Evolutionary conservation across 1,140 invertebrate genomes (phyloP).

Genomic region (Calliphora vicina): DNA sequence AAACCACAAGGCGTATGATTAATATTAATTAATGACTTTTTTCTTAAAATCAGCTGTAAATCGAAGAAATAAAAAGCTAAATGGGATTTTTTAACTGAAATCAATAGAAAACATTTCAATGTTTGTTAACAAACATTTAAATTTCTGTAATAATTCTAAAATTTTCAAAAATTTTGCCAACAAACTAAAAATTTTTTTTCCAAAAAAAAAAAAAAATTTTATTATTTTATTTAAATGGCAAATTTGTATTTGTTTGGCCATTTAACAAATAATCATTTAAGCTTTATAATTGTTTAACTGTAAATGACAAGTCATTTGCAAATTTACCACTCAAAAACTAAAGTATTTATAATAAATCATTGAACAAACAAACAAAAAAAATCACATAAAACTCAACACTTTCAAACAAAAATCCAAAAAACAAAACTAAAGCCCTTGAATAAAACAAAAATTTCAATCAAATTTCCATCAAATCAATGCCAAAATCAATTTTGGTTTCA

Average conservation of each 20-base stretch:
- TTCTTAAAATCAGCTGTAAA: background rate
- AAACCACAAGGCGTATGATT: background rate
- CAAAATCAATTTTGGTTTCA: conserved; percentile 36
- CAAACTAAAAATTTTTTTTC: too few relatives aligned
- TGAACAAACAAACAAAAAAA: background rate
- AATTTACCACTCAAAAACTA: background rate
- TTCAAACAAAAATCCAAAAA: background rate
- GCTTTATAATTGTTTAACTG: background rate
- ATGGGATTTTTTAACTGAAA: background rate
- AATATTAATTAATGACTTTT: background rate
- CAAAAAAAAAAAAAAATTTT: too few relatives aligned
- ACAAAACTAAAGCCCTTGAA: conserved; percentile 2
- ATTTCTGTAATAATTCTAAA: too few relatives aligned
- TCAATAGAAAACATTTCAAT: background rate
- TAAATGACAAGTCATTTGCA: background rate
- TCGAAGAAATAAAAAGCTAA: background rate
- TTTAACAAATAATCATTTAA: background rate
- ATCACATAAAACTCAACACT: background rate
- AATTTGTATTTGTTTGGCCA: too few relatives aligned
- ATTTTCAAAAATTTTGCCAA: too few relatives aligned
- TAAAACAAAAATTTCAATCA: conserved; percentile 35
- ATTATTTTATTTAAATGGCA: too few relatives aligned
- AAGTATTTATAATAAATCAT: background rate
- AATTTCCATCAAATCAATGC: conserved; percentile 39
- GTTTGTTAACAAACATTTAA: too few relatives aligned